Evolutionary conservation across 2,113 vertebrate species (phyloP).

Genomic region (Heterotis niloticus): DNA sequence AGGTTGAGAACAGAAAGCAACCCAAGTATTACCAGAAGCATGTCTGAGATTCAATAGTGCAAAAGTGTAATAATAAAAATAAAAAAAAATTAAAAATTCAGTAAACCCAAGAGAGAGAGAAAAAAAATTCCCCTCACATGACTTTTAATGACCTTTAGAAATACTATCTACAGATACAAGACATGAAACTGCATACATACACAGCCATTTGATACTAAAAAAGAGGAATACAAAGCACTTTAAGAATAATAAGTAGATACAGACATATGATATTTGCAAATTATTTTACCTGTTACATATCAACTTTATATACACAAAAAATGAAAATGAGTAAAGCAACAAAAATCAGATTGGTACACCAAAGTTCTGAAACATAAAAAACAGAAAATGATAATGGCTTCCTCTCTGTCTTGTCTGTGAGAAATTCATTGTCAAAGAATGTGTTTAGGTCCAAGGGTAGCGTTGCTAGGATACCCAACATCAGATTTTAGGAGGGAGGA

Average conservation of each 20-base stretch:
- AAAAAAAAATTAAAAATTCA: too few species aligned
- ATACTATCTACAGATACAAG: conserved; percentile 4
- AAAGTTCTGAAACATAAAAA: background rate
- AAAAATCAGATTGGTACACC: background rate
- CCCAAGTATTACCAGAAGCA: too few species aligned
- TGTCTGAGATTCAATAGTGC: too few species aligned
- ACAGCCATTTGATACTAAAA: background rate
- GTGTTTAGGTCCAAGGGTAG: background rate
- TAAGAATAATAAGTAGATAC: background rate
- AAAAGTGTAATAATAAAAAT: too few species aligned
- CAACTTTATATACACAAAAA: background rate
- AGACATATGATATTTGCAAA: background rate
- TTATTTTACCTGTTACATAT: background rate
- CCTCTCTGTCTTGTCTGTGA: conserved; percentile 8
- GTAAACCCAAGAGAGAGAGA: too few species aligned
- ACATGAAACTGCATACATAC: background rate
- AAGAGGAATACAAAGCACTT: too few species aligned
- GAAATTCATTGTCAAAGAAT: background rate
- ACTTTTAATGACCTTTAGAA: conserved; percentile 15
- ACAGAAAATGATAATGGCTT: background rate
- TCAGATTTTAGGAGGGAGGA: background rate
- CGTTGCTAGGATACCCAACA: conserved; percentile 6
- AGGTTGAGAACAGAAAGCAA: too few species aligned
- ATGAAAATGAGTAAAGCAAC: background rate
- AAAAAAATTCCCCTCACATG: conserved; percentile 4